Percentiles rank a stretch among this genome's conserved stretches.
Conservation (phyloP, 1,140 invertebrate genomes). For the Rhopalosiphum padi region DNA sequence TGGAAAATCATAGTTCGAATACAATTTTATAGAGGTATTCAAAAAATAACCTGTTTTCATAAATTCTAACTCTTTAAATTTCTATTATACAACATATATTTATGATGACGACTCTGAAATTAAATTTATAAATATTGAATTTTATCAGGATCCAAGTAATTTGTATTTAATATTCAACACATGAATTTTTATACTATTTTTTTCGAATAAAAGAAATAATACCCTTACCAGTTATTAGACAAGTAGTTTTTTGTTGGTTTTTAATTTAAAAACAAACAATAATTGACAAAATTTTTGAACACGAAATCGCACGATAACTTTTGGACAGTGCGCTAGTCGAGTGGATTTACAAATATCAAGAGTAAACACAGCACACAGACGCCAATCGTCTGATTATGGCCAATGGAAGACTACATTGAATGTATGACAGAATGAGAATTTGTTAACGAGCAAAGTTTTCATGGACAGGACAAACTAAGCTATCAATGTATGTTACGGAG, state of each 20-base stretch:
- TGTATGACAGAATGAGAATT: neutral
- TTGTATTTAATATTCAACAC: neutral
- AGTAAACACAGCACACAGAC: neutral
- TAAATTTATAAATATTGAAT: neutral
- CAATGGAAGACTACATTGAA: neutral
- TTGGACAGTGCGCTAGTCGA: neutral
- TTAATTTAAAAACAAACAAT: neutral
- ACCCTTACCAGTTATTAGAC: no score
- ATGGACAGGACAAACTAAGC: neutral
- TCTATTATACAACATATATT: no score
- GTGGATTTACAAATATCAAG: neutral
- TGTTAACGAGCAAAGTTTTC: conserved; percentile 38
- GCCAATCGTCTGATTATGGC: neutral
- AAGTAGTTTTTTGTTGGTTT: neutral
- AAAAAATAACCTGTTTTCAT: no score
- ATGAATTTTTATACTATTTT: neutral
- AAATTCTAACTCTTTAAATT: no score
- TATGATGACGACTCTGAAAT: no score
- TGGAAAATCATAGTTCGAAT: neutral
- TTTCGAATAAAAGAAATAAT: neutral
- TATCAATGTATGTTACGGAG: conserved; percentile 34
- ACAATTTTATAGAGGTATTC: neutral
- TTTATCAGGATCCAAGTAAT: neutral
- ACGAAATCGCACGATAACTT: neutral
- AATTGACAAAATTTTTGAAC: neutral